Evolutionary conservation across 2,797 vertebrate species (phyloP), one percentile per base, ranked within the genome.

Genomic region (Enteromius thamalakanensis): DNA sequence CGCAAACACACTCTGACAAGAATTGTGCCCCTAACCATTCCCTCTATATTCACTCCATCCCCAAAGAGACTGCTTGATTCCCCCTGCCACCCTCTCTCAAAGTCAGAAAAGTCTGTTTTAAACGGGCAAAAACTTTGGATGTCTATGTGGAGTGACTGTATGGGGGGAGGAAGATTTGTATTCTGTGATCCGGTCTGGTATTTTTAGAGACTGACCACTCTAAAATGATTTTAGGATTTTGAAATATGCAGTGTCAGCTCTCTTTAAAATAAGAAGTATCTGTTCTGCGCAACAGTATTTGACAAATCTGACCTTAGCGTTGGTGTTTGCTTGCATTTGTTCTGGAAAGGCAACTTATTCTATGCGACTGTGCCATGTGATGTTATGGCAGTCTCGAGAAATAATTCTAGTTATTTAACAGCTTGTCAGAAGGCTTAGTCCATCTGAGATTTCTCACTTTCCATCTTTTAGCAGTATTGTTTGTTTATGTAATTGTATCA

Each of bases 1-100:
- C 93, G 92, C 93, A 94, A 95, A 96, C 93, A 90, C 91, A 93
- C 94, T 95, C 94, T 93, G 95, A 96, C 95, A 95, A 93, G 92
- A 93, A 86, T 93, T 92, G 93, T 93, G 93, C 95, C 95, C 72
- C 79, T 80, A 90, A 90, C 89, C 86, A 88, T 88, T 87, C 85
- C 86, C 83, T 81, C 37, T 84, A 76, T 69, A 84, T 89, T 86
- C 88, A 45, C 76, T 80, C 60, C 80, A 83, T 87, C 87, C 80
- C 90, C 85, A 84, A 83, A 85, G 84, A 89, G 86, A 86, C 84
- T 80, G 87, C 81, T 82, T 79, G 84, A 86, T 85, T 80, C 78
- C 79, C 91, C 87, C 87, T 90, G 87, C 86, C 89, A 87, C 86
- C 86, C 85, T 79, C 87, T 86, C 87, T 88, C 83, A 78, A 81